Conservation (phyloP, 1,140 invertebrate genomes). For the Onthophagus taurus region DNA sequence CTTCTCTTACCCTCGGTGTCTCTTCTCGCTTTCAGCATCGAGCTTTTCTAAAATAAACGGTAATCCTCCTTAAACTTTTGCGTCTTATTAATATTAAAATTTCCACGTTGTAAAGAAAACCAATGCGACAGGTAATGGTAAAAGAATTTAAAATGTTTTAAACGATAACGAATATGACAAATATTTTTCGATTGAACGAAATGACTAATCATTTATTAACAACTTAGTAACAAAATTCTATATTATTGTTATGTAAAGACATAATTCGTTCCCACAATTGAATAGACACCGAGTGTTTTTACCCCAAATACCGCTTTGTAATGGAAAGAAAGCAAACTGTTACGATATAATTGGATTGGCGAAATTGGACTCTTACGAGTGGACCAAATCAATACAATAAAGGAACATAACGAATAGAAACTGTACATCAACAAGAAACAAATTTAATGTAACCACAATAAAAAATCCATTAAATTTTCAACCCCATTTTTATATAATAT, state of each 20-base stretch:
- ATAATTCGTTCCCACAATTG: too few relatives aligned
- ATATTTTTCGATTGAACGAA: too few relatives aligned
- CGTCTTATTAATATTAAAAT: too few relatives aligned
- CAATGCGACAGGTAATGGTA: too few relatives aligned
- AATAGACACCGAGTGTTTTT: constrained; percentile 9
- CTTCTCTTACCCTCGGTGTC: neutral
- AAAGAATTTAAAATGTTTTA: too few relatives aligned
- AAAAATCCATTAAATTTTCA: neutral
- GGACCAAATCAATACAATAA: constrained; percentile 9
- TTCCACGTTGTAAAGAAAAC: too few relatives aligned
- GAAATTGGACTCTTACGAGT: constrained; percentile 12
- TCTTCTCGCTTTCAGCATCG: neutral
- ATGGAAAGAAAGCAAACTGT: constrained; percentile 16
- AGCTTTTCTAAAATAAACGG: too few relatives aligned
- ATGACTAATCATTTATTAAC: too few relatives aligned
- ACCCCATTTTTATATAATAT: neutral
- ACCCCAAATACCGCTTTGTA: constrained; percentile 13
- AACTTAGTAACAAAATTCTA: too few relatives aligned
- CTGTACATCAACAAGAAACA: constrained; percentile 1
- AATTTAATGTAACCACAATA: neutral
- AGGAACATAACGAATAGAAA: neutral
- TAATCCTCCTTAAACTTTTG: too few relatives aligned
- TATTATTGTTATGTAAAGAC: too few relatives aligned
- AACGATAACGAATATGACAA: too few relatives aligned
- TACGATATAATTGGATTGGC: constrained; percentile 13